These are phyloP conservation scores for Cichladusa arquata DNA, from an alignment of 2,113 vertebrate species.

Conservation along the genomic window DNA sequence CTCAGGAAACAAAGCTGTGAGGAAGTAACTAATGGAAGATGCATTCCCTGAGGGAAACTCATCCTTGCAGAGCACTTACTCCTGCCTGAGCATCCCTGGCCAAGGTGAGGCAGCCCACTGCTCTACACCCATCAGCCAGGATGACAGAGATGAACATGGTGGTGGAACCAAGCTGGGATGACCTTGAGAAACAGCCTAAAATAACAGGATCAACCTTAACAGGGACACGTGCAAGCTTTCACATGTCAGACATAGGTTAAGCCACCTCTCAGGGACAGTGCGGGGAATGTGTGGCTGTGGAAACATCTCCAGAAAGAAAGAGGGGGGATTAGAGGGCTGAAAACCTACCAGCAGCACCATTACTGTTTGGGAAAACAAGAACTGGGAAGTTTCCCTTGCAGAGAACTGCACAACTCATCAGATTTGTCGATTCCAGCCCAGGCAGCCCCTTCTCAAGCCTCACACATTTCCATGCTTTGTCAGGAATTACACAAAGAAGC, in stretches of 20 bases:
- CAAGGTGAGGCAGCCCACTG: neutral
- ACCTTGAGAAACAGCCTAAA: neutral
- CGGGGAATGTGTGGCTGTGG: accelerated
- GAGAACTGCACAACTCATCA: neutral
- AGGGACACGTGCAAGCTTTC: neutral
- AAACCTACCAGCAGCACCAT: neutral
- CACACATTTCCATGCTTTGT: accelerated
- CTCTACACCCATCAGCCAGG: accelerated
- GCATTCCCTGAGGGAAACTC: neutral
- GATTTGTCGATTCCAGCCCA: accelerated
- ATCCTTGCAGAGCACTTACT: neutral
- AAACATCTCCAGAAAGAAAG: neutral
- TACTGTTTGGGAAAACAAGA: neutral
- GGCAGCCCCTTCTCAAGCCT: neutral
- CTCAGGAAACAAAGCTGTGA: neutral
- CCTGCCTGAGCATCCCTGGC: neutral
- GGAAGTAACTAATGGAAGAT: neutral
- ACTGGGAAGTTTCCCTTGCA: neutral
- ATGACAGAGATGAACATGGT: accelerated
- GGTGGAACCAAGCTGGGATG: neutral
- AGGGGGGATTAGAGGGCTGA: accelerated
- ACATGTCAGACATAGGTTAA: neutral
- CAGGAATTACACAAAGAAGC: neutral
- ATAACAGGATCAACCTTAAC: neutral
- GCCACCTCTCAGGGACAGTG: neutral